phyloP scores from a whole-genome alignment of 2,888 invertebrate genomes.

The Caprella mutica region DNA sequence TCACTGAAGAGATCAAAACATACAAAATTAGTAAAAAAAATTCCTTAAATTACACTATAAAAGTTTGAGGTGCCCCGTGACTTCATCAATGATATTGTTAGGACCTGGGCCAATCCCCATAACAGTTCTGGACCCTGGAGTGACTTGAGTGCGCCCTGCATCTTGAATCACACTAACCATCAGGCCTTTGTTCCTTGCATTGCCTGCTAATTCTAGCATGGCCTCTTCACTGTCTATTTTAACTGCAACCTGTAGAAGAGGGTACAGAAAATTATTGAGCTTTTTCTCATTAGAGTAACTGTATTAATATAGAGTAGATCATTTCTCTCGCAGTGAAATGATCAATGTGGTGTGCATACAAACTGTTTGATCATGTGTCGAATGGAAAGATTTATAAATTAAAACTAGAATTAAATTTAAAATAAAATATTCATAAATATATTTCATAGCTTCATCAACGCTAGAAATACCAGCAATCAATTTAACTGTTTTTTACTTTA shows the following conservation, averaged over 20 bases:
- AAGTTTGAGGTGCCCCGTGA: constrained; percentile 78
- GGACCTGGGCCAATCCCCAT: constrained; percentile 83
- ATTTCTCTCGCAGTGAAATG: background rate
- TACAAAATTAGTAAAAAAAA: too few relatives aligned
- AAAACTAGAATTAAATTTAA: background rate
- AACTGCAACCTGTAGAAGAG: constrained; percentile 52
- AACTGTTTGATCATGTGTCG: background rate
- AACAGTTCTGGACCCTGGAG: constrained; percentile 76
- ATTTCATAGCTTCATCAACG: too few relatives aligned
- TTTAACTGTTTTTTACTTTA: too few relatives aligned
- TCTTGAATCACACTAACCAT: constrained; percentile 67
- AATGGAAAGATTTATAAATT: background rate
- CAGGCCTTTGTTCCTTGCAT: constrained; percentile 59
- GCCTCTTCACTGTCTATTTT: constrained; percentile 62
- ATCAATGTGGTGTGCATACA: background rate
- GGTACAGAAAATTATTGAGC: too few relatives aligned
- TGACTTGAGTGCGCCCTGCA: constrained; percentile 87
- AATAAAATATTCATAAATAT: background rate
- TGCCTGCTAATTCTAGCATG: constrained; percentile 54
- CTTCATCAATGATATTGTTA: constrained; percentile 58
- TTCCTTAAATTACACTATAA: too few relatives aligned
- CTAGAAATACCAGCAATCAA: too few relatives aligned
- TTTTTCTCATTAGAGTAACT: too few relatives aligned
- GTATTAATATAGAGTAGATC: too few relatives aligned
- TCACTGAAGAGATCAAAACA: too few relatives aligned